Evolutionary conservation across 2,888 invertebrate species (phyloP), one percentile per base, ranked within the genome.

Genomic region (Enoplolaimus lenunculus): DNA sequence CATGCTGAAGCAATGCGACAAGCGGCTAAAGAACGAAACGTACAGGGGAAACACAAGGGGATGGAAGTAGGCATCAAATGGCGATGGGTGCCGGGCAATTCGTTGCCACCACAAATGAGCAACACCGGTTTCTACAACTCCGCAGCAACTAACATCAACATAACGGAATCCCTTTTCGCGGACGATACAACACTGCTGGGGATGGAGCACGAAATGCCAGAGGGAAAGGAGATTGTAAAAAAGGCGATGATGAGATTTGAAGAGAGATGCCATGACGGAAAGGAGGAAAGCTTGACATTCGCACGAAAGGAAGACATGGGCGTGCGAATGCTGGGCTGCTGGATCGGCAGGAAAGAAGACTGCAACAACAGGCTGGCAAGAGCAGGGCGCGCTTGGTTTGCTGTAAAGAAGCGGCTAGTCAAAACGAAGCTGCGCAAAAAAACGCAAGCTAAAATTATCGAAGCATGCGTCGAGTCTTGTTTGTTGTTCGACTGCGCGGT

Each of bases 161-260:
- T 57, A 16, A 57, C 16, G n/a, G 57, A 57, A n/a, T 57, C 57
- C 16, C 57, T 57, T 16, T 57, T 57, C 57, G 57, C 57, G n/a
- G 57, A 57, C n/a, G 57, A 57, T n/a, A 57, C 57, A 57, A 57
- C 57, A n/a, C 57, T 57, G n/a, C n/a, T n/a, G n/a, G n/a, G n/a
- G n/a, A n/a, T n/a, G n/a, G n/a, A n/a, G n/a, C n/a, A n/a, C n/a
- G n/a, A n/a, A n/a, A n/a, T n/a, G n/a, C n/a, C n/a, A n/a, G n/a
- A n/a, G n/a, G n/a, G n/a, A n/a, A n/a, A n/a, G n/a, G n/a, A n/a
- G n/a, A n/a, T n/a, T n/a, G n/a, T n/a, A n/a, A n/a, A n/a, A n/a
- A n/a, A n/a, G 57, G 16, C 57, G n/a, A 16, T 57, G 57, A 16
- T 57, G 57, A 16, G n/a, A n/a, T 57, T 57, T n/a, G 57, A 57